Conservation (phyloP, 2,888 invertebrate species). For the Lithosia quadra region DNA sequence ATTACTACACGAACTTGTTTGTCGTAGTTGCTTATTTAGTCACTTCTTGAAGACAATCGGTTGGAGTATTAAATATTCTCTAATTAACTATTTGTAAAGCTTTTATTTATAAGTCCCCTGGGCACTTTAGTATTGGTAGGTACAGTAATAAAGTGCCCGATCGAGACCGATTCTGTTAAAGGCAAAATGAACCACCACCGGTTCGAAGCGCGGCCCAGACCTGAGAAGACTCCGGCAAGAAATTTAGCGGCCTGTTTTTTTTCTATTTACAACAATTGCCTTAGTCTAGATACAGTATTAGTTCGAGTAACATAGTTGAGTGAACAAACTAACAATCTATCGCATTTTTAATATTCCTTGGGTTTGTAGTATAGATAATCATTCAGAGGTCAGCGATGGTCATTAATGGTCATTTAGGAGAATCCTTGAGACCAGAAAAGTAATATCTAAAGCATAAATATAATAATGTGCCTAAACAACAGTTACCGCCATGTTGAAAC, state of each 20-base stretch:
- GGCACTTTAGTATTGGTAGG: no score
- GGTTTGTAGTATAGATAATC: not conserved
- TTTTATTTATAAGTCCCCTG: no score
- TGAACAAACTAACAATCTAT: not conserved
- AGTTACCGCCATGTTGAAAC: slow-evolving; percentile 31
- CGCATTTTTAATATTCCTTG: not conserved
- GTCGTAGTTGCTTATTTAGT: not conserved
- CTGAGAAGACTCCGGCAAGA: no score
- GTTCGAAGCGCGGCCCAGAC: no score
- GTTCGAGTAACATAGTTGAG: no score
- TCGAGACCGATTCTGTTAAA: no score
- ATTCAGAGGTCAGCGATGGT: not conserved
- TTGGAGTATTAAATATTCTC: not conserved
- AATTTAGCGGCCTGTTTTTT: no score
- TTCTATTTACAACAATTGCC: no score
- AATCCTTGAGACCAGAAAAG: not conserved
- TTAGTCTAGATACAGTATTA: no score
- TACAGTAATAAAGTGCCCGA: no score
- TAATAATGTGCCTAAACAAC: slow-evolving; percentile 5
- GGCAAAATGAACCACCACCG: no score
- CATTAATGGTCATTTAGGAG: not conserved
- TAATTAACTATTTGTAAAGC: no score
- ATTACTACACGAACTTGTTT: slow-evolving; percentile 7
- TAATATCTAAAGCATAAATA: not conserved
- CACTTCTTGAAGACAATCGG: not conserved